Evolutionary conservation across 2,888 invertebrate species (phyloP).

Genomic region (Ochlodes sylvanus): DNA sequence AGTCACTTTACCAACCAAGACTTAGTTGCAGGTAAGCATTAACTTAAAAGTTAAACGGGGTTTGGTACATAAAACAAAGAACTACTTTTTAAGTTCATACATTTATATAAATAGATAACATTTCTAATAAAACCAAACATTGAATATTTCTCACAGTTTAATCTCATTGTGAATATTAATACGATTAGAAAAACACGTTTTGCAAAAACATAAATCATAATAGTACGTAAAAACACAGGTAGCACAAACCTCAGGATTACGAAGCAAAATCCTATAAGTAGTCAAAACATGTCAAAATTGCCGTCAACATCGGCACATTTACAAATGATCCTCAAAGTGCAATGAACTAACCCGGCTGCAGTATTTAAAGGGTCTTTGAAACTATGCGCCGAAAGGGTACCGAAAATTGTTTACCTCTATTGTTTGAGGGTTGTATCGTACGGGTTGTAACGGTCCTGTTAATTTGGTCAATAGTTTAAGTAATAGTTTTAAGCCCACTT

Average conservation of each 20-base stretch:
- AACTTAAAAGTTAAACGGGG: too few species aligned
- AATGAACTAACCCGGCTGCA: slow-evolving; percentile 51
- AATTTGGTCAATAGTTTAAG: slow-evolving; percentile 13
- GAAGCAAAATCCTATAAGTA: slow-evolving; percentile 66
- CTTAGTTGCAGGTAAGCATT: too few species aligned
- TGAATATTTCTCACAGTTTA: neutral
- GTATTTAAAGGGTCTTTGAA: slow-evolving; percentile 61
- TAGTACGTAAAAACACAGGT: slow-evolving; percentile 52
- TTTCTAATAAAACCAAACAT: too few species aligned
- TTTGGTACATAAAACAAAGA: too few species aligned
- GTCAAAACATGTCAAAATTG: slow-evolving; percentile 80
- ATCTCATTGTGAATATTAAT: neutral
- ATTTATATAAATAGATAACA: too few species aligned
- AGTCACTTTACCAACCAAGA: too few species aligned
- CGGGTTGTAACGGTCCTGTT: slow-evolving; percentile 15
- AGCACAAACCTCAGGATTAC: slow-evolving; percentile 64
- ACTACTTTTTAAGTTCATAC: too few species aligned
- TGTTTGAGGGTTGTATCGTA: slow-evolving; percentile 44
- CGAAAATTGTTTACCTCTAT: slow-evolving; percentile 52
- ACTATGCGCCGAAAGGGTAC: slow-evolving; percentile 63
- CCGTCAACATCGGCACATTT: slow-evolving; percentile 65
- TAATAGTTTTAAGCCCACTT: slow-evolving; percentile 16
- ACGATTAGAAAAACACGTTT: neutral
- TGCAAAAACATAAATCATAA: slow-evolving; percentile 9
- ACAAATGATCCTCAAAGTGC: slow-evolving; percentile 63